Percentiles rank a stretch among this genome's conserved stretches.
Evolutionary conservation across 2,888 invertebrate species (phyloP).

Genomic region (Hermaeophaga mercurialis): DNA sequence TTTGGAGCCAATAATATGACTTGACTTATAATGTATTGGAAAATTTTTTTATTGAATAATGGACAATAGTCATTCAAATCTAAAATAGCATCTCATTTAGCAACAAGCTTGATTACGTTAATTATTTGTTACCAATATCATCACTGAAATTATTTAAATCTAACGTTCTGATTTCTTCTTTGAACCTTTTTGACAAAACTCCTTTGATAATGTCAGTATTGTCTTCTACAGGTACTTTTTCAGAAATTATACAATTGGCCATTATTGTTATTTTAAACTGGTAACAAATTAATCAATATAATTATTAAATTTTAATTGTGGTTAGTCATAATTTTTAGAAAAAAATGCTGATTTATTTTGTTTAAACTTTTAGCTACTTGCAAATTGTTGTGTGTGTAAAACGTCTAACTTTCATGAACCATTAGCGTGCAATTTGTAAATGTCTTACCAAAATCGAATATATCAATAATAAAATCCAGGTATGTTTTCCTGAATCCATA

Average conservation of each 20-base stretch:
- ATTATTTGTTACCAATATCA: slow-evolving; percentile 34
- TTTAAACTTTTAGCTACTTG: too few species aligned
- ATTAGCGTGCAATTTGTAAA: too few species aligned
- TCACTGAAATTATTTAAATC: slow-evolving; percentile 30
- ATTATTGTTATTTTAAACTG: slow-evolving; percentile 26
- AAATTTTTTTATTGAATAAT: slow-evolving; percentile 27
- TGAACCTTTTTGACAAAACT: slow-evolving; percentile 28
- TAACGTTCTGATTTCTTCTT: slow-evolving; percentile 9
- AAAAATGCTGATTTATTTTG: too few species aligned
- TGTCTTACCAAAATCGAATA: too few species aligned
- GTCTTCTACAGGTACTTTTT: slow-evolving; percentile 22
- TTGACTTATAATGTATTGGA: slow-evolving; percentile 24
- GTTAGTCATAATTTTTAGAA: too few species aligned
- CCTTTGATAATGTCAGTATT: slow-evolving; percentile 22
- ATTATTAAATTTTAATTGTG: too few species aligned
- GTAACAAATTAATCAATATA: slow-evolving; percentile 6
- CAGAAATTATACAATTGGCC: slow-evolving; percentile 12
- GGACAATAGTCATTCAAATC: slow-evolving; percentile 30
- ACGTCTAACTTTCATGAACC: too few species aligned
- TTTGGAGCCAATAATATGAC: slow-evolving; percentile 15
- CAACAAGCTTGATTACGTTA: too few species aligned
- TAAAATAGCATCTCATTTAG: too few species aligned
- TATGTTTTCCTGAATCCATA: too few species aligned
- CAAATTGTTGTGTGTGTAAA: too few species aligned
- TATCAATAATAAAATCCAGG: too few species aligned